Percentiles rank a stretch among this genome's conserved stretches.
phyloP scores from a whole-genome alignment of 2,888 invertebrate species.

The Drymonia ruficornis region DNA sequence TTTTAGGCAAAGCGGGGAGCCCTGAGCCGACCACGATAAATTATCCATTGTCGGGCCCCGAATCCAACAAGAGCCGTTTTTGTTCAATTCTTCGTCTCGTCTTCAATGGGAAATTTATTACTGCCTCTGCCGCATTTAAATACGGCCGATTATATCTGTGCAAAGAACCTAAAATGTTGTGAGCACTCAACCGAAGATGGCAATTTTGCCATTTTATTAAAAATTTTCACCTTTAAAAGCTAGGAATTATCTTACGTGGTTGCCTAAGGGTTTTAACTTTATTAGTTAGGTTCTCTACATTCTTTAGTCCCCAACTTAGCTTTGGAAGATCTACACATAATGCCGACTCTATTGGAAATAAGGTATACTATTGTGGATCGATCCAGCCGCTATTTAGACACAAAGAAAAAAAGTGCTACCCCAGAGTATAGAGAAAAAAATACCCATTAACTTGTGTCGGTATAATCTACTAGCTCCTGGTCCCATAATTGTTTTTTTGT shows the following conservation, averaged over 20 bases:
- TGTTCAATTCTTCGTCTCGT: conserved; percentile 82
- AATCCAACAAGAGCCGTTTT: conserved; percentile 80
- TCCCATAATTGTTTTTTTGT: not conserved
- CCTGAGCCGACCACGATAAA: conserved; percentile 76
- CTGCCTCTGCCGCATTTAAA: conserved; percentile 76
- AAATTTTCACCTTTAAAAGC: conserved; percentile 47
- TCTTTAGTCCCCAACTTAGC: no score
- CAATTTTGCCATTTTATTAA: conserved; percentile 64
- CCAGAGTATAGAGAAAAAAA: no score
- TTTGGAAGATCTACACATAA: no score
- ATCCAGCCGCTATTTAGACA: no score
- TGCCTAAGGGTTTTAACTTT: conserved; percentile 25
- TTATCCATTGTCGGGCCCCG: conserved; percentile 77
- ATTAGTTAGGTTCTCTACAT: no score
- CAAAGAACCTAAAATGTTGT: conserved; percentile 66
- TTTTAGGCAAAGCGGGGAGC: conserved; percentile 57
- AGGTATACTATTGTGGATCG: no score
- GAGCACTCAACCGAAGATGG: conserved; percentile 63
- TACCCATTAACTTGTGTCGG: not conserved
- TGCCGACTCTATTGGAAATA: no score
- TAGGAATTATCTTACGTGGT: conserved; percentile 45
- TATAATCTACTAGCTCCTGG: not conserved
- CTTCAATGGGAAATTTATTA: conserved; percentile 82
- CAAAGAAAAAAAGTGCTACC: no score
- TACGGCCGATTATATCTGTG: conserved; percentile 75